phyloP scores from a whole-genome alignment of 2,888 invertebrate genomes.

The Rotaria magnacalcarata region DNA sequence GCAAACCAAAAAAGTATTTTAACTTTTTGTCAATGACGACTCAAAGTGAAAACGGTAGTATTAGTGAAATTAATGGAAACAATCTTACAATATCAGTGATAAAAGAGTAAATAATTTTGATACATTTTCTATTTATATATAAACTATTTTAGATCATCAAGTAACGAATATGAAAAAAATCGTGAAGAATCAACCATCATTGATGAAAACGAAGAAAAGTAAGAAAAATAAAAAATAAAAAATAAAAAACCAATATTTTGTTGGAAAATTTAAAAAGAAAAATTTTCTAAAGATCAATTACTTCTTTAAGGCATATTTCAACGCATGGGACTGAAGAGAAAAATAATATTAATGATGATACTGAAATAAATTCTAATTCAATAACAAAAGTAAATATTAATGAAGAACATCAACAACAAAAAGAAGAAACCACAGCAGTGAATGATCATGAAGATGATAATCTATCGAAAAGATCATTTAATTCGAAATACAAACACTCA shows the following conservation, averaged over 20 bases:
- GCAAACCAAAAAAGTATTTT: background rate
- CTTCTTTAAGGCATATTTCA: background rate
- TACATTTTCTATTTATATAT: background rate
- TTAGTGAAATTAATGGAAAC: background rate
- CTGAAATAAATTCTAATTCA: background rate
- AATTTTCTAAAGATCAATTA: background rate
- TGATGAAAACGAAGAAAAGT: background rate
- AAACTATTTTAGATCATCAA: background rate
- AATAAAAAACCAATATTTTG: background rate
- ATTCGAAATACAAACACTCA: background rate
- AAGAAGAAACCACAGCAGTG: background rate
- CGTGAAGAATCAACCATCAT: background rate
- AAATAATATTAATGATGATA: constrained; percentile 15
- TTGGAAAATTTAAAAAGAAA: background rate
- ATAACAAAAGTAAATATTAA: background rate
- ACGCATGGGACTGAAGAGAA: background rate
- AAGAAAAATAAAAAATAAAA: background rate
- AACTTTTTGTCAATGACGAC: background rate
- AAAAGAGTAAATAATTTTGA: background rate
- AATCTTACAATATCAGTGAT: background rate
- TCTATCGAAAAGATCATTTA: background rate
- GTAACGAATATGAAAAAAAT: background rate
- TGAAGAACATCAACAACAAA: background rate
- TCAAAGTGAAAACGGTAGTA: background rate
- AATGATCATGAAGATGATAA: background rate